These are phyloP conservation scores for Rynchops niger DNA, from an alignment of 2,113 vertebrate species.

Conservation along the genomic window DNA sequence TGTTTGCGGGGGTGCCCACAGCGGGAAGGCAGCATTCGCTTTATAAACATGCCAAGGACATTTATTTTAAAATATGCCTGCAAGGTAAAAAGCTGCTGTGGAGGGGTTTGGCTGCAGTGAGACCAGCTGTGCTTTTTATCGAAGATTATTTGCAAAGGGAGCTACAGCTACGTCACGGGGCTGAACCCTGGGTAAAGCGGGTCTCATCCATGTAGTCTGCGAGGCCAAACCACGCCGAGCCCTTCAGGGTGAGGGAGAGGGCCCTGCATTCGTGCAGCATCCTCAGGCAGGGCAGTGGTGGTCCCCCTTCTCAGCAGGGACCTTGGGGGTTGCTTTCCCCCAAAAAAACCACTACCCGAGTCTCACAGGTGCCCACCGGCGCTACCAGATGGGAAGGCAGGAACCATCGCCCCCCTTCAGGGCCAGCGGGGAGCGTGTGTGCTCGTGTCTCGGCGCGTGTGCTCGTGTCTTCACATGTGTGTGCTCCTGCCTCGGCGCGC, in stretches of 20 bases:
- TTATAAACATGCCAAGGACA: accelerated
- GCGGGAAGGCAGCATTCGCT: accelerated
- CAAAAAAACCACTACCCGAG: accelerated
- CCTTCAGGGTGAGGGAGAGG: not conserved
- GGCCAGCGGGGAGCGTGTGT: accelerated
- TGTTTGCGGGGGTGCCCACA: not conserved
- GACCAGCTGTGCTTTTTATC: not conserved
- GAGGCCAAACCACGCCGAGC: not conserved
- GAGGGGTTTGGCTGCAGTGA: not conserved
- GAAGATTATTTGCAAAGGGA: accelerated
- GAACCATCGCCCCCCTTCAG: not conserved
- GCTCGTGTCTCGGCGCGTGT: accelerated
- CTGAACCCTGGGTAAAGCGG: not conserved
- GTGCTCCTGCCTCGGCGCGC: accelerated
- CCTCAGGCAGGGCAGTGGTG: not conserved
- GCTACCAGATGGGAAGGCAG: not conserved
- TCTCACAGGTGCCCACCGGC: accelerated
- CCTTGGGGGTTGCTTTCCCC: accelerated
- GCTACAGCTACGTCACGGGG: accelerated
- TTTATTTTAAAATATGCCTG: not conserved
- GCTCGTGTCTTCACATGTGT: accelerated
- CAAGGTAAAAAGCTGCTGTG: not conserved
- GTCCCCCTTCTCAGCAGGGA: not conserved
- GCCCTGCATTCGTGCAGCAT: not conserved
- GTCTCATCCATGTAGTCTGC: not conserved